phyloP scores from a whole-genome alignment of 2,113 vertebrate species.

The Probosciger aterrimus region DNA sequence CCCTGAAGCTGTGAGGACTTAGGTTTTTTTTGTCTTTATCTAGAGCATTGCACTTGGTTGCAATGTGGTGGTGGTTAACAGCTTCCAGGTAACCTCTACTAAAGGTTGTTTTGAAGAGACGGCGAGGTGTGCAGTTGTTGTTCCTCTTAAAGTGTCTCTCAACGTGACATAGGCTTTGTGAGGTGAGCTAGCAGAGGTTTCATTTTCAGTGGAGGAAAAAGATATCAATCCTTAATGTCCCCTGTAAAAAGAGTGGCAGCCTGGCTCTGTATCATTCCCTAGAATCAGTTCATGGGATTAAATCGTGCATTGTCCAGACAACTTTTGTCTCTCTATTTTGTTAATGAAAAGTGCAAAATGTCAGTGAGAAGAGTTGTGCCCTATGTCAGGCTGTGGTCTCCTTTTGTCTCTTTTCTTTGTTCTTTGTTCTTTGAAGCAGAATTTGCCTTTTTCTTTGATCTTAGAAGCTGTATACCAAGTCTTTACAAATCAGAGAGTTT shows the following conservation, averaged over 20 bases:
- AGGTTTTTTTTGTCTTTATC: neutral
- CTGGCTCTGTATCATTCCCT: neutral
- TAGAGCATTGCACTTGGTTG: neutral
- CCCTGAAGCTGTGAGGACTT: neutral
- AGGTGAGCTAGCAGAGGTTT: neutral
- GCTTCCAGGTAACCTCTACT: neutral
- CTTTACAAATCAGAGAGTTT: neutral
- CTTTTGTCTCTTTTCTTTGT: neutral
- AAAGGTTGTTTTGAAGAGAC: neutral
- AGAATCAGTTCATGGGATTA: neutral
- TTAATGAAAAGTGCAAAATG: neutral
- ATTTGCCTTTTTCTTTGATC: constrained; percentile 27
- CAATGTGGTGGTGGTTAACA: neutral
- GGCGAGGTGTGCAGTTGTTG: neutral
- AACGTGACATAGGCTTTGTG: neutral
- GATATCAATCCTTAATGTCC: neutral
- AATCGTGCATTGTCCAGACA: neutral
- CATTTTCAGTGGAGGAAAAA: neutral
- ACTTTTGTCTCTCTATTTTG: neutral
- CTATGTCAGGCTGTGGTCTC: neutral
- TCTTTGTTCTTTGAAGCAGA: neutral
- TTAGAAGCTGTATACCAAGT: neutral
- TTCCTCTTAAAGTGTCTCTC: neutral
- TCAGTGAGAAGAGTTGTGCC: neutral
- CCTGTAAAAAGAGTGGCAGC: neutral